A percentile compares a stretch with the other conserved stretches of the same genome.
Evolutionary conservation across 2,888 invertebrate genomes (phyloP).

Genomic region (Sepioteuthis lessoniana): DNA sequence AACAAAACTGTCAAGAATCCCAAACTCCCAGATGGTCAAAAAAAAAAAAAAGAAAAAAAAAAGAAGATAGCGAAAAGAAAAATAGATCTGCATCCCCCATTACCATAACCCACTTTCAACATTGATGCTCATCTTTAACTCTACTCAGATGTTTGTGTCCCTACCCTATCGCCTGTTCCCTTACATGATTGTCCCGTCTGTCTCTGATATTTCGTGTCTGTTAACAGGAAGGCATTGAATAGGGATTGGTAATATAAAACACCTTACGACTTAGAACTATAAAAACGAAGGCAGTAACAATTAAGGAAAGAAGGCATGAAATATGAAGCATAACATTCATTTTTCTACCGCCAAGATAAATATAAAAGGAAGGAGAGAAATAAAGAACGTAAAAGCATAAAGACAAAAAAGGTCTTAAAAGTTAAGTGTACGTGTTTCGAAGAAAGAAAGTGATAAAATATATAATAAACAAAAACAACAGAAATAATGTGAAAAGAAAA

Average conservation of each 20-base stretch:
- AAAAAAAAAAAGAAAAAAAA: neutral
- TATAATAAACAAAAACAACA: neutral
- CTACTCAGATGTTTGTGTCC: neutral
- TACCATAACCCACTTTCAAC: neutral
- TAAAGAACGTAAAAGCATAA: neutral
- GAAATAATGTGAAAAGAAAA: neutral
- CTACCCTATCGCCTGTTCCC: neutral
- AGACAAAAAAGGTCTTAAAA: neutral
- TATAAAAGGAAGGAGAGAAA: neutral
- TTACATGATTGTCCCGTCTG: neutral
- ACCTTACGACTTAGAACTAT: neutral
- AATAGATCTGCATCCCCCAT: neutral
- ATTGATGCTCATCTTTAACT: neutral
- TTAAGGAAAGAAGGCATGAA: neutral
- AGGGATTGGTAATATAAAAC: neutral
- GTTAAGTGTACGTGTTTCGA: neutral
- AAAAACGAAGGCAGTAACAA: neutral
- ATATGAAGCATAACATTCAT: neutral
- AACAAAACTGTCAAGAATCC: neutral
- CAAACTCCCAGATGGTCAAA: neutral
- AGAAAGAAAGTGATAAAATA: neutral
- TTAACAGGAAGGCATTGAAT: neutral
- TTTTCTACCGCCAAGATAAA: neutral
- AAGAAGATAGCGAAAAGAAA: neutral
- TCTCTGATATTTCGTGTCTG: neutral